Percentiles rank a stretch among this genome's conserved stretches.
These are phyloP conservation scores for Orthochromis malagaraziensis DNA, from an alignment of 2,113 vertebrate species.

Conservation along the genomic window DNA sequence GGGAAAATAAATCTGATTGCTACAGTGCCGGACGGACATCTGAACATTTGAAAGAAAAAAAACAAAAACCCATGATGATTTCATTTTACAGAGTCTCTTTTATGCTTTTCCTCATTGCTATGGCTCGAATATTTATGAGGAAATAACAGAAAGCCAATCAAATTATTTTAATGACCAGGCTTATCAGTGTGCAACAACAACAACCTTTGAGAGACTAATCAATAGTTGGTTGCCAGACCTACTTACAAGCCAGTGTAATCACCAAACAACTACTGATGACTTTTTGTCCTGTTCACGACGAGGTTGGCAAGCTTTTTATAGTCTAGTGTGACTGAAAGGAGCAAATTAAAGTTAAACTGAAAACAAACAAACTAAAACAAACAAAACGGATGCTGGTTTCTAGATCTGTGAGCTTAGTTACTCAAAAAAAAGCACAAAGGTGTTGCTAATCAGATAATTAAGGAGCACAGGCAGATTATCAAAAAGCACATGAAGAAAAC, in stretches of 20 bases:
- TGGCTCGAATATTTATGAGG: rapidly evolving
- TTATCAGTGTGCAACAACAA: neutral
- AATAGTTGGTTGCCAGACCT: neutral
- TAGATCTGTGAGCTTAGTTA: neutral
- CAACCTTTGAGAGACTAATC: neutral
- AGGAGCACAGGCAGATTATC: neutral
- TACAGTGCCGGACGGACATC: neutral
- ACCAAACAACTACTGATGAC: neutral
- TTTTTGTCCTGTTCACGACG: neutral
- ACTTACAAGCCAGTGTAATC: neutral
- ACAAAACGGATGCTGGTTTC: neutral
- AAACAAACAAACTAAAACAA: neutral
- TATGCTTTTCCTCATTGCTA: neutral
- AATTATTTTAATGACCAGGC: neutral
- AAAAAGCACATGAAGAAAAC: neutral
- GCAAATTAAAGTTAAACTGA: neutral
- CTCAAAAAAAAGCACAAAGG: neutral
- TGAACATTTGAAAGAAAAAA: neutral
- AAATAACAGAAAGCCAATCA: neutral
- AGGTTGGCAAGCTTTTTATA: neutral
- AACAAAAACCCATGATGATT: neutral
- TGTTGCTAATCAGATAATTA: neutral
- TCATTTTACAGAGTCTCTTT: neutral
- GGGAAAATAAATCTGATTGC: neutral
- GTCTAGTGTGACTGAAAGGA: neutral